Evolutionary conservation across 2,113 vertebrate species (phyloP).

Genomic region (Heterochromis multidens): DNA sequence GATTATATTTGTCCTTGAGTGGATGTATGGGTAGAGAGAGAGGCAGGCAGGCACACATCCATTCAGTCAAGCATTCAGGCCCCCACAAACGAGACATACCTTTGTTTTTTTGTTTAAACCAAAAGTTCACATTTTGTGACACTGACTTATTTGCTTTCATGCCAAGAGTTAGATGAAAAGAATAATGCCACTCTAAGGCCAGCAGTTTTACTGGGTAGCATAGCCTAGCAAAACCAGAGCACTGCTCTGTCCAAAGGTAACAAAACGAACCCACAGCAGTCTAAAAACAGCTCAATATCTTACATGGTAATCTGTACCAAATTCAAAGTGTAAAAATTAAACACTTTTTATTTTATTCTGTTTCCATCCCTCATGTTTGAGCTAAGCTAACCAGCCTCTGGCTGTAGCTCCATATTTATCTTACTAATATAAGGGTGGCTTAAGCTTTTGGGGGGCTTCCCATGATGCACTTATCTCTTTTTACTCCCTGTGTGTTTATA

Average conservation of each 20-base stretch:
- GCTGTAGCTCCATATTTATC: neutral
- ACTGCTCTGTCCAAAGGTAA: neutral
- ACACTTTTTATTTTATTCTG: neutral
- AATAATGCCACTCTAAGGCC: neutral
- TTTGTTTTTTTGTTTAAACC: neutral
- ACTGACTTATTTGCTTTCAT: neutral
- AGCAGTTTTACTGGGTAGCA: neutral
- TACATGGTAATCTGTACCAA: neutral
- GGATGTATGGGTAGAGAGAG: slow-evolving; percentile 9
- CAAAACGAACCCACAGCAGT: neutral
- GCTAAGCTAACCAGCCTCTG: neutral
- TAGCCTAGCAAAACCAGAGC: neutral
- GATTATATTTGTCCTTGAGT: slow-evolving; percentile 68
- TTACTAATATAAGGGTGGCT: neutral
- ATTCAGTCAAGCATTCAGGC: slow-evolving; percentile 9
- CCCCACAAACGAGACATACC: neutral
- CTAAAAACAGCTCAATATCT: neutral
- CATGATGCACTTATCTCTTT: neutral
- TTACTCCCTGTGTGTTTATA: no score
- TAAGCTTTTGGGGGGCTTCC: neutral
- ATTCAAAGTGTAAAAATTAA: neutral
- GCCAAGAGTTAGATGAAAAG: neutral
- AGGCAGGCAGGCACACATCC: neutral
- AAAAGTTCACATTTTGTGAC: neutral
- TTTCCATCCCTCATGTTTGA: neutral